Evolutionary conservation across 2,888 invertebrate species (phyloP), one percentile per base, ranked within the genome.

Genomic region (Drosophila greeni): DNA sequence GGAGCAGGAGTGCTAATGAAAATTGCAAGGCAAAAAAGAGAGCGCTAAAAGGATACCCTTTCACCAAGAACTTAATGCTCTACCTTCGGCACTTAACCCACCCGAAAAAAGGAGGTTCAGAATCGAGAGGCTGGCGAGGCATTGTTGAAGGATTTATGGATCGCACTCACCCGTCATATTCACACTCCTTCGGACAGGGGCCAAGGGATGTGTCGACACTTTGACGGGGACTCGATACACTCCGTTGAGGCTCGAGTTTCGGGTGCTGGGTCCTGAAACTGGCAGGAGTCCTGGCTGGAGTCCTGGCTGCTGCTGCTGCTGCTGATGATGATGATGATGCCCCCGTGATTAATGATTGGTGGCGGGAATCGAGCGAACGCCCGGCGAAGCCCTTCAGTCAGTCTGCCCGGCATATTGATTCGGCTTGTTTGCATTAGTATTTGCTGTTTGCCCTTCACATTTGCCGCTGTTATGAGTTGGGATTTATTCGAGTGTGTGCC

Each of bases 271-370:
- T 33, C 34, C 67, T 67, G 66, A 11, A 60, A 61, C 33, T 67
- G 67, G 70, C 67, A 68, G 67, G 18, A 5, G 20, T 24, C 42
- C 65, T 60, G 52, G 64, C n/a, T n/a, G n/a, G 18, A 5, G 20
- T 24, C 42, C 65, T 60, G 52, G 64, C n/a, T n/a, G n/a, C n/a
- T n/a, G n/a, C 20, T 20, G 20, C 20, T 20, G 20, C 20, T 20
- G 20, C 20, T 20, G 20, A 69, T 53, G 56, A 62, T 79, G 82
- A 73, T 79, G 82, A 76, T 76, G 83, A 76, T 82, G 76, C 83
- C 76, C 76, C 70, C 76, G 74, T 80, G 80, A 80, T 80, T 80
- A 80, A 80, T 80, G 83, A 76, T 84, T 80, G 83, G 70, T 74
- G 66, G 71, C 64, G 33, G 56, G 53, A 66, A 77, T 52, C 57